A percentile compares a stretch with the other conserved stretches of the same genome.
Conservation (phyloP, 1,140 invertebrate species). For the Brachionus paranguensis region DNA sequence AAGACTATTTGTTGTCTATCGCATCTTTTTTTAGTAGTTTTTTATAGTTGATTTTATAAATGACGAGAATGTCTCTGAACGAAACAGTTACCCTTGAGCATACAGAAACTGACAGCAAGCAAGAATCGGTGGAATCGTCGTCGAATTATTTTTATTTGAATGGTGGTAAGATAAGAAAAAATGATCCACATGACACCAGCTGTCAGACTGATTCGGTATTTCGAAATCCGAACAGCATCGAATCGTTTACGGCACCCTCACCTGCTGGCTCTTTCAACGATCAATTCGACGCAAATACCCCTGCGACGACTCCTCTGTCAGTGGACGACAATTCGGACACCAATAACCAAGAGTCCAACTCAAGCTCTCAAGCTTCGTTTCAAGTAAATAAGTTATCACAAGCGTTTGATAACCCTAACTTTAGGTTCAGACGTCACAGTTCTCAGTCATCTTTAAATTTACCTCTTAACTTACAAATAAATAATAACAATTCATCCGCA, state of each 20-base stretch:
- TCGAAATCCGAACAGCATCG: slow-evolving; percentile 20
- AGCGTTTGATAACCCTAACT: slow-evolving; percentile 16
- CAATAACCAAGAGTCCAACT: not conserved
- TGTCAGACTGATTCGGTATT: not conserved
- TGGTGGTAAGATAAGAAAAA: not conserved
- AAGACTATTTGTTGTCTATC: not conserved
- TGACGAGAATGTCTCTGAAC: not conserved
- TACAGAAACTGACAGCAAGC: not conserved
- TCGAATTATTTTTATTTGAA: not conserved
- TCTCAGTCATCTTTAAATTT: slow-evolving; percentile 33
- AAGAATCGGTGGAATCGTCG: not conserved
- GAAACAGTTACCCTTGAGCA: not conserved
- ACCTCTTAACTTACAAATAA: slow-evolving; percentile 28
- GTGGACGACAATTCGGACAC: slow-evolving; percentile 18
- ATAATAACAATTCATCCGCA: not conserved
- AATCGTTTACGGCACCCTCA: slow-evolving; percentile 28
- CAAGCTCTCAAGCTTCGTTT: not conserved
- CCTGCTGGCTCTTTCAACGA: slow-evolving; percentile 23
- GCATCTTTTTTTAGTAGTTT: not conserved
- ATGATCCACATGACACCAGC: not conserved
- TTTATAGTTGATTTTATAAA: slow-evolving; percentile 2
- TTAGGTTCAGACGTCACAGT: not conserved
- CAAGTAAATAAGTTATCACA: slow-evolving; percentile 4
- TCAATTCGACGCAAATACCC: not conserved
- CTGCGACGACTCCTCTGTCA: not conserved